Percentiles rank a stretch among this genome's conserved stretches.
Evolutionary conservation across 2,797 vertebrate species (phyloP).

Genomic region (Furcifer pardalis): DNA sequence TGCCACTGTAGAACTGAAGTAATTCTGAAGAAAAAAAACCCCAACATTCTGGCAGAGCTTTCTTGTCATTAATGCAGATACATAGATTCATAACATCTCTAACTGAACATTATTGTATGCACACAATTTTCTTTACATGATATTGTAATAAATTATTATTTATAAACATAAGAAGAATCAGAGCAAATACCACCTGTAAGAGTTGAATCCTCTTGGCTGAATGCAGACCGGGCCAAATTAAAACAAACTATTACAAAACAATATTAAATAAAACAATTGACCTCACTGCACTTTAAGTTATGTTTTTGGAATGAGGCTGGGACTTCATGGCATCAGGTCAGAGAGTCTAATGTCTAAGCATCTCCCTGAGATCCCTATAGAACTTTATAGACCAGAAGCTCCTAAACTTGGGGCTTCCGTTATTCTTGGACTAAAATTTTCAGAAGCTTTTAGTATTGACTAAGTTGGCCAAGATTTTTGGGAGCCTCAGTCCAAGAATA

Average conservation of each 20-base stretch:
- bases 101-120: not conserved
- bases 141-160: conserved; percentile 1
- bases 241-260: not conserved
- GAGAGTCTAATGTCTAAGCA: too few relatives aligned
- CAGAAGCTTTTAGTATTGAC: too few relatives aligned
- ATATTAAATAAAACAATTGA: not conserved
- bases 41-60: not conserved
- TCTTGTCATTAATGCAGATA: not conserved
- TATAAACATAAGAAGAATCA: not conserved
- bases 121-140: not conserved
- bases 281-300: not conserved
- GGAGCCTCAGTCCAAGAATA: too few relatives aligned
- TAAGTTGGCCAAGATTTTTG: too few relatives aligned
- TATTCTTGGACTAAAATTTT: too few relatives aligned
- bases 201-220: not conserved
- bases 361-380: too few relatives aligned
- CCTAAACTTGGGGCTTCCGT: too few relatives aligned
- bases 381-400: too few relatives aligned
- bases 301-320: not conserved
- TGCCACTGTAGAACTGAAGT: not conserved
- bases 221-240: not conserved
- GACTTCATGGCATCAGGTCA: too few relatives aligned
- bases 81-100: not conserved
- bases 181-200: not conserved
- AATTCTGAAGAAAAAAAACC: not conserved